Percentiles rank a stretch among this genome's conserved stretches.
phyloP scores from a whole-genome alignment of 2,888 invertebrate genomes.

The Hoplodrina blanda region DNA sequence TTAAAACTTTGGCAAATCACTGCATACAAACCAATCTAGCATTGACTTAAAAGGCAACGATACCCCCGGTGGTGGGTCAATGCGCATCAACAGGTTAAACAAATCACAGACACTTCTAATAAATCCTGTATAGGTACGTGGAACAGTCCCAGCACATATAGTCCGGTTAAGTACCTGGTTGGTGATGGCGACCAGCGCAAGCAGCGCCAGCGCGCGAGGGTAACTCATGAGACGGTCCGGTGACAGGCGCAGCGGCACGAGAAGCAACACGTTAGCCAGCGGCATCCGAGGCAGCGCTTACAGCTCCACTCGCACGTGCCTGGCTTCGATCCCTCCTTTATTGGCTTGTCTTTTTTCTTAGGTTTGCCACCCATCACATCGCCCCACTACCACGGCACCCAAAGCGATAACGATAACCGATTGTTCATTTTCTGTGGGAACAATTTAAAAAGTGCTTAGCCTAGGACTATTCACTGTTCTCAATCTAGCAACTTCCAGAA shows the following conservation, averaged over 20 bases:
- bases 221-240: constrained; percentile 48
- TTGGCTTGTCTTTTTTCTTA: constrained; percentile 52
- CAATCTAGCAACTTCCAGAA: neutral
- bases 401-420: constrained; percentile 32
- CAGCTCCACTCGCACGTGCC: constrained; percentile 77
- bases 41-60: too few species aligned
- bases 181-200: constrained; percentile 63
- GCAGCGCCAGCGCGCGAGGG: constrained; percentile 55
- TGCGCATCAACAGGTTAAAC: neutral
- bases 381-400: constrained; percentile 47
- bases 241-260: constrained; percentile 70
- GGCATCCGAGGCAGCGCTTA: constrained; percentile 68
- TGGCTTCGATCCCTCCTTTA: constrained; percentile 66
- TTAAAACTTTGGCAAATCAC: constrained; percentile 2
- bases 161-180: constrained; percentile 41
- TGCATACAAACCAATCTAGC: constrained; percentile 2
- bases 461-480: too few species aligned
- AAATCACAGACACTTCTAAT: constrained; percentile 4
- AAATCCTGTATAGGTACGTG: neutral
- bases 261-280: constrained; percentile 75
- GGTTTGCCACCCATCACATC: constrained; percentile 57
- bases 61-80: too few species aligned
- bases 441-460: neutral
- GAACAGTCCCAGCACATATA: constrained; percentile 7
- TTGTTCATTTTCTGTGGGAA: constrained; percentile 25